These are phyloP conservation scores for Euwallacea fornicatus DNA, from an alignment of 1,140 invertebrate genomes.

Conservation along the genomic window DNA sequence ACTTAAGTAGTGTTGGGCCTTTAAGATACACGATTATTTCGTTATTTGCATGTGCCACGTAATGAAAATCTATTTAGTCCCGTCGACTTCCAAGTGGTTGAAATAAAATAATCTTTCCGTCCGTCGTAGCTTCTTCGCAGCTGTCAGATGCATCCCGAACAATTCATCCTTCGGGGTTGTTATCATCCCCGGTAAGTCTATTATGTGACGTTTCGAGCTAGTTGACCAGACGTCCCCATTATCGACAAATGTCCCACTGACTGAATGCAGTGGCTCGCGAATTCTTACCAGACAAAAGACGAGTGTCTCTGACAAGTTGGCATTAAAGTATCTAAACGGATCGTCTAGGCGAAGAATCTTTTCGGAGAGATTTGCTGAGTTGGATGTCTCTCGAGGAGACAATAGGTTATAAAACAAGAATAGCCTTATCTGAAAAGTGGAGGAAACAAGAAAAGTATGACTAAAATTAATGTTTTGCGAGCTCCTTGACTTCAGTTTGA, in stretches of 20 bases:
- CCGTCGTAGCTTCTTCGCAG: neutral
- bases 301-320: constrained; percentile 38
- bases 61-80: no score
- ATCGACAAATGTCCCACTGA: constrained; percentile 41
- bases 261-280: constrained; percentile 45
- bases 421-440: no score
- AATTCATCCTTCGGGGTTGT: constrained; percentile 33
- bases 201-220: constrained; percentile 35
- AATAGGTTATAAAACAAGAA: no score
- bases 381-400: neutral
- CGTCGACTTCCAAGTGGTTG: neutral
- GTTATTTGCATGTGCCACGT: no score
- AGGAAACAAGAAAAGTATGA: no score
- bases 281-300: constrained; percentile 41
- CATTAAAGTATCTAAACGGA: constrained; percentile 37
- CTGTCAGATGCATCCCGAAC: constrained; percentile 16
- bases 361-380: constrained; percentile 12
- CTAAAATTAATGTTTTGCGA: no score
- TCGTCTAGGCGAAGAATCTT: constrained; percentile 16
- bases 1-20: neutral
- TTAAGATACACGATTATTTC: neutral
- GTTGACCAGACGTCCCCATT: constrained; percentile 38
- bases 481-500: no score
- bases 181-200: constrained; percentile 31
- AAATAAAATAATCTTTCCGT: constrained; percentile 4